Conservation (phyloP, 2,797 vertebrate species). For the Typhlichthys subterraneus region DNA sequence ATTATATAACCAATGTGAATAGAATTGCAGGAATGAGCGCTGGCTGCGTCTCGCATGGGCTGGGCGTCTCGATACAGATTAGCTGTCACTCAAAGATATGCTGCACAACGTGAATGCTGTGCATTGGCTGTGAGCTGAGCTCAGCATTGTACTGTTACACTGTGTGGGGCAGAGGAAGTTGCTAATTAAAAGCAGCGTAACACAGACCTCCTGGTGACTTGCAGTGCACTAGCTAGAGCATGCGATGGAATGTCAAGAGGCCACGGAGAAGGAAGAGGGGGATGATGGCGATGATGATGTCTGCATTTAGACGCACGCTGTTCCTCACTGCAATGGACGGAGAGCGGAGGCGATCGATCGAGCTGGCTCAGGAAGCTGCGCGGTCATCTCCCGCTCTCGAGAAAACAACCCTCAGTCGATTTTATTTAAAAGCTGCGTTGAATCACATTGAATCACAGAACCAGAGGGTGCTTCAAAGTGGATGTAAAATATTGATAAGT, state of each 20-base stretch:
- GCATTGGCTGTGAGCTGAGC: conserved; percentile 8
- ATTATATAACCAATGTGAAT: conserved; percentile 19
- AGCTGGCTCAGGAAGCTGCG: no score
- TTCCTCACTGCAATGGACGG: conserved; percentile 11
- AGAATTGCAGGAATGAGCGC: conserved; percentile 7
- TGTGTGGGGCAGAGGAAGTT: no score
- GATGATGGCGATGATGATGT: not conserved
- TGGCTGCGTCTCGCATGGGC: not conserved
- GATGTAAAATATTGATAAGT: no score
- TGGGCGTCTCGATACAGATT: conserved; percentile 13
- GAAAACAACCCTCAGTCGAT: not conserved
- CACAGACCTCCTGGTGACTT: conserved; percentile 42
- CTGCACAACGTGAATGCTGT: conserved; percentile 39
- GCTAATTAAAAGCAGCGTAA: conserved; percentile 52
- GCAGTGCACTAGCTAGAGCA: conserved; percentile 51
- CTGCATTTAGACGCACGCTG: conserved; percentile 29
- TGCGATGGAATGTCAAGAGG: conserved; percentile 50
- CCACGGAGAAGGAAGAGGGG: conserved; percentile 25
- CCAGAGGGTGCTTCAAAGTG: no score
- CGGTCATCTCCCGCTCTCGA: conserved; percentile 9
- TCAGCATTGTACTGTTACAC: no score
- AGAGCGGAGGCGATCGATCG: conserved; percentile 17
- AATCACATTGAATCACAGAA: no score
- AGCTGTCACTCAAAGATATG: conserved; percentile 19
- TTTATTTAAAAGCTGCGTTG: no score